Conservation (phyloP, 2,888 invertebrate species). For the Microchrysa polita region DNA sequence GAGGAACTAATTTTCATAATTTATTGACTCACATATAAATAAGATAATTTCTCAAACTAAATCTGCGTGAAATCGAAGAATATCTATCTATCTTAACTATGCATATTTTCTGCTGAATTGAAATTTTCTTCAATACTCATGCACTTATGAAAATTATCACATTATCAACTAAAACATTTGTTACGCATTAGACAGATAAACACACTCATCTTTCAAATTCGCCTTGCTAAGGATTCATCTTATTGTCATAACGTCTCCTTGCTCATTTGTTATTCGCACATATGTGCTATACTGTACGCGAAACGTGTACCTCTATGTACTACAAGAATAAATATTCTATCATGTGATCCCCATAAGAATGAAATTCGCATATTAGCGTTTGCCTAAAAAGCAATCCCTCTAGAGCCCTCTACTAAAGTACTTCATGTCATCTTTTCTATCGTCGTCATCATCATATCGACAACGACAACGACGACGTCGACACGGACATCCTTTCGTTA, state of each 20-base stretch:
- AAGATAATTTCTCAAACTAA: too few relatives aligned
- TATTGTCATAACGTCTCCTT: constrained; percentile 13
- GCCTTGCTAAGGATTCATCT: constrained; percentile 23
- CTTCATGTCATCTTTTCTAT: constrained; percentile 17
- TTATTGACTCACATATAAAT: too few relatives aligned
- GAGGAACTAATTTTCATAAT: too few relatives aligned
- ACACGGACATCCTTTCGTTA: constrained; percentile 8
- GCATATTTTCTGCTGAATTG: too few relatives aligned
- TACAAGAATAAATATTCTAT: constrained; percentile 2
- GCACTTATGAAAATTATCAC: background rate
- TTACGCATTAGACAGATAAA: constrained; percentile 20
- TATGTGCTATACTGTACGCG: background rate
- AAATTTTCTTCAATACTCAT: too few relatives aligned
- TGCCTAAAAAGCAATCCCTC: constrained; percentile 36
- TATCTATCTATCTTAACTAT: too few relatives aligned
- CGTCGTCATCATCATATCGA: constrained; percentile 17
- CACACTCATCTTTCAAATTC: constrained; percentile 33
- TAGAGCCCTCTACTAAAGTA: constrained; percentile 24
- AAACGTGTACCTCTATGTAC: too few relatives aligned
- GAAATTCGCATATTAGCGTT: constrained; percentile 32
- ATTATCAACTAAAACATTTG: constrained; percentile 26
- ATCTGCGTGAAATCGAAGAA: too few relatives aligned
- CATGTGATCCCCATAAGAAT: constrained; percentile 10
- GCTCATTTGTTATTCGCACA: constrained; percentile 29
- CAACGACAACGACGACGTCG: too few relatives aligned